These are phyloP conservation scores for Ephydatia muelleri DNA, from an alignment of 37 sponge, comb jelly and placozoan genomes.

Conservation along the genomic window DNA sequence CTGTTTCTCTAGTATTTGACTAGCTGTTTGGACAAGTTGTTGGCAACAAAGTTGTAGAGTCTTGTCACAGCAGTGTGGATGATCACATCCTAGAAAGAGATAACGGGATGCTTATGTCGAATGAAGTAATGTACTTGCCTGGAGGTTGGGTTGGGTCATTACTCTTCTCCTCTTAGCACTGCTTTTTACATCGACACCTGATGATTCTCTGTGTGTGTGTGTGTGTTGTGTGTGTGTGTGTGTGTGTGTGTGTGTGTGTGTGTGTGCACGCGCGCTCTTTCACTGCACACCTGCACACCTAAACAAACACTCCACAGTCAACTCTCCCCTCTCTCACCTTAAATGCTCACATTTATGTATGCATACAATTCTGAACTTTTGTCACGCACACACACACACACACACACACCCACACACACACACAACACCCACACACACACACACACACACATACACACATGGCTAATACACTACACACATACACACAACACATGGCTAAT, in stretches of 20 bases:
- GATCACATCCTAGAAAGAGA: not conserved
- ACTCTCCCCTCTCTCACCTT: no score
- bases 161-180: no score
- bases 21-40: not conserved
- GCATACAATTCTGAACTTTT: not conserved
- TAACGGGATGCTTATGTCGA: no score
- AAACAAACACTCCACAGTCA: no score
- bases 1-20: not conserved
- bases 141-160: no score
- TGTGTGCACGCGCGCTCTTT: not conserved
- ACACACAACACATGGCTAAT: not conserved
- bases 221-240: slow-evolving; percentile 39
- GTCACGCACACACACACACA: not conserved
- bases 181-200: no score
- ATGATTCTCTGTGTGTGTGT: not conserved
- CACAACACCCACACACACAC: slow-evolving; percentile 24
- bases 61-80: not conserved
- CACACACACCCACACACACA: slow-evolving; percentile 4
- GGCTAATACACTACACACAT: not conserved
- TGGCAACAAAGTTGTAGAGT: not conserved
- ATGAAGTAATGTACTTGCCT: no score
- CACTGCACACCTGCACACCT: no score
- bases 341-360: not conserved
- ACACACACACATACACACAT: not conserved
- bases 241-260: slow-evolving; percentile 57